phyloP scores from a whole-genome alignment of 2,888 invertebrate species.

The Erpobdella octoculata region DNA sequence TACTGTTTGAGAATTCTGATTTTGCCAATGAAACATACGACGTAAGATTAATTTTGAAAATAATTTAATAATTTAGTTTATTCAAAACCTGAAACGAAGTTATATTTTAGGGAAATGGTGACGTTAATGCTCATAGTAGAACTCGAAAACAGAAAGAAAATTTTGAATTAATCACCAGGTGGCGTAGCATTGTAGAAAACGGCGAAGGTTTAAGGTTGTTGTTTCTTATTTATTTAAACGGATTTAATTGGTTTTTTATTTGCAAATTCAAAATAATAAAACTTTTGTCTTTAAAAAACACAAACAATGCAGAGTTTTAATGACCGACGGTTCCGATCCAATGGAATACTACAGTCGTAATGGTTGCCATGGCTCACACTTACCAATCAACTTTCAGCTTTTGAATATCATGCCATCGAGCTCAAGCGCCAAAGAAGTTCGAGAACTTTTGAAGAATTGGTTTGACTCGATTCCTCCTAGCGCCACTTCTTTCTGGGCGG shows the following conservation, averaged over 20 bases:
- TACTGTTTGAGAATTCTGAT: conserved; percentile 46
- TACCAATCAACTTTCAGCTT: conserved; percentile 37
- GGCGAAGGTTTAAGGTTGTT: background rate
- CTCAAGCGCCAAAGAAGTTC: conserved; percentile 29
- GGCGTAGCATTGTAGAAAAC: conserved; percentile 25
- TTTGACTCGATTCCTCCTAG: conserved; percentile 18
- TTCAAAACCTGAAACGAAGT: too few species aligned
- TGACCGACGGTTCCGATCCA: conserved; percentile 29
- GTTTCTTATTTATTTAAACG: background rate
- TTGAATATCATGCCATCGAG: background rate
- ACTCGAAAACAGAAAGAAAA: conserved; percentile 30
- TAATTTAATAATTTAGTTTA: too few species aligned
- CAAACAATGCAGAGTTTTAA: conserved; percentile 23
- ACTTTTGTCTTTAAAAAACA: background rate
- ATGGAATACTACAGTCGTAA: conserved; percentile 40
- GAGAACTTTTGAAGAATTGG: conserved; percentile 28
- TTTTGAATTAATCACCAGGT: conserved; percentile 32
- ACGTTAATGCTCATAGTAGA: too few species aligned
- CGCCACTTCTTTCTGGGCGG: conserved; percentile 33
- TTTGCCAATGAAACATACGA: background rate
- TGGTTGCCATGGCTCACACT: conserved; percentile 31
- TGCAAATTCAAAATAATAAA: too few species aligned
- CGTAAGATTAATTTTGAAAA: background rate
- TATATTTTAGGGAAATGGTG: too few species aligned
- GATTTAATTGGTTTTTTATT: too few species aligned